Conservation (phyloP, 2,888 invertebrate genomes). For the Apodemia zela region DNA sequence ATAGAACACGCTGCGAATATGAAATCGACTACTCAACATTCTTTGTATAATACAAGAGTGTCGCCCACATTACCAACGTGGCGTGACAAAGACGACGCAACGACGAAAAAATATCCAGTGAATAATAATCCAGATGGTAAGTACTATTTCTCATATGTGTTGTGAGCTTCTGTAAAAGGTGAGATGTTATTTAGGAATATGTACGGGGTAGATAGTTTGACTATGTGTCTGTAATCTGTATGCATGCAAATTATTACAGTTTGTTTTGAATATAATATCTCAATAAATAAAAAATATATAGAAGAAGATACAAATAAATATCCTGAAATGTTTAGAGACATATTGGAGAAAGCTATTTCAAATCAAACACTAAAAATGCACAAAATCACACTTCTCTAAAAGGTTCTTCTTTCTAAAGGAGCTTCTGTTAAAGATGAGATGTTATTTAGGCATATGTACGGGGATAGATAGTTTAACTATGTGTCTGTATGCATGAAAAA, state of each 20-base stretch:
- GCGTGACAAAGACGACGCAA: slow-evolving; percentile 60
- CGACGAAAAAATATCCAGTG: slow-evolving; percentile 66
- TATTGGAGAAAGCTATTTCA: too few species aligned
- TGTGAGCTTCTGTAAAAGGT: not conserved
- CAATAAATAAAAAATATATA: too few species aligned
- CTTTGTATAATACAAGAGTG: slow-evolving; percentile 74
- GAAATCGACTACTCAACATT: slow-evolving; percentile 72
- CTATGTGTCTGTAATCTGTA: not conserved
- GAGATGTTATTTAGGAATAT: not conserved
- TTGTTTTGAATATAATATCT: too few species aligned
- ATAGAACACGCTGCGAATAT: slow-evolving; percentile 81
- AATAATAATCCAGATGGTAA: slow-evolving; percentile 69
- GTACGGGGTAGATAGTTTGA: not conserved
- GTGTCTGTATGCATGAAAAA: not conserved
- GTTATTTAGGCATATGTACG: not conserved
- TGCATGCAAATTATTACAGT: too few species aligned
- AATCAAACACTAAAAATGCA: too few species aligned
- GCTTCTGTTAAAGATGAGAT: not conserved
- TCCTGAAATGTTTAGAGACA: too few species aligned
- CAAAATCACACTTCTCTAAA: too few species aligned
- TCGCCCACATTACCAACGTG: slow-evolving; percentile 83
- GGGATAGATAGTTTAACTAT: not conserved
- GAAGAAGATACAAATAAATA: too few species aligned
- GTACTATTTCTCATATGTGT: slow-evolving; percentile 30
- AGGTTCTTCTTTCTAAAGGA: too few species aligned